Conservation (phyloP, 2,797 vertebrate species). For the Cephalopachus bancanus region DNA sequence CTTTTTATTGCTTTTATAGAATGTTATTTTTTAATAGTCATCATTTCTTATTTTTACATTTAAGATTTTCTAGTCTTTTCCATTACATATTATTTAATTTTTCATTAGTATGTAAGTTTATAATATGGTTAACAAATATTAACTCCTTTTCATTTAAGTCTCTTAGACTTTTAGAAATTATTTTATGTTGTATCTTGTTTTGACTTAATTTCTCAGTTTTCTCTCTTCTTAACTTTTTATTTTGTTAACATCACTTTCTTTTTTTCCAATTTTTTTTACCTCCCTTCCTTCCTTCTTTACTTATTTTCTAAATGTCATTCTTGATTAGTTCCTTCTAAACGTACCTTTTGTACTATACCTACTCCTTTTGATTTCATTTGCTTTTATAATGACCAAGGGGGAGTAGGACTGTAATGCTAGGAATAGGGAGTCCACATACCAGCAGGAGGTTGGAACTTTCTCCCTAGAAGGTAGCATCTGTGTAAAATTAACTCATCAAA, state of each 20-base stretch:
- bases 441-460: background rate
- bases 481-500: background rate
- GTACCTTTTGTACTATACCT: background rate
- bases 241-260: background rate
- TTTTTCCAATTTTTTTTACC: background rate
- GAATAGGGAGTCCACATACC: background rate
- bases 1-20: conserved; percentile 5
- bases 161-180: conserved; percentile 21
- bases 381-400: background rate
- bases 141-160: background rate
- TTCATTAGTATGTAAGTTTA: conserved; percentile 39
- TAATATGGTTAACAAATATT: background rate
- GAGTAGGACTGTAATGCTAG: background rate
- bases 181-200: conserved; percentile 11
- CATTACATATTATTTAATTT: background rate
- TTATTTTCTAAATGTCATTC: background rate
- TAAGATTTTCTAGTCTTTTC: background rate
- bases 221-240: background rate
- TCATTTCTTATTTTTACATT: background rate
- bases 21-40: background rate
- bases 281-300: background rate
- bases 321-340: background rate
- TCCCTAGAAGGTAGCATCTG: background rate
- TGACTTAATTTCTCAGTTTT: background rate
- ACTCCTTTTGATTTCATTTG: background rate